phyloP scores from a whole-genome alignment of 2,797 vertebrate genomes.

The Scleropages formosus region DNA sequence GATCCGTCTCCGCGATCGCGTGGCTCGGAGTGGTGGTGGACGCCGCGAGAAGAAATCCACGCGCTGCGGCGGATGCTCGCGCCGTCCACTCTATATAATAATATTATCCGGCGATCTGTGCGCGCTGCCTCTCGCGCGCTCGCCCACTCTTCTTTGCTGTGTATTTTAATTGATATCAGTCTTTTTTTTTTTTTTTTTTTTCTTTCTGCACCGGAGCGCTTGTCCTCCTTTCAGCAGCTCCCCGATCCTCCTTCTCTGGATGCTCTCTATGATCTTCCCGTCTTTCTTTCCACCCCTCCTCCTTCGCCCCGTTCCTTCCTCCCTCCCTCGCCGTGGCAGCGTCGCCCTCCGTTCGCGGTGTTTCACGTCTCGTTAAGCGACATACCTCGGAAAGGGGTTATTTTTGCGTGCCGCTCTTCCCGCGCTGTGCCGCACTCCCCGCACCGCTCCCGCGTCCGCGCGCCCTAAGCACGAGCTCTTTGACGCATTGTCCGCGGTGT shows the following conservation, averaged over 20 bases:
- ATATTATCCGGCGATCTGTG: slow-evolving; percentile 61
- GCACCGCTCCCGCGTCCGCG: too few species aligned
- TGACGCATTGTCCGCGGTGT: slow-evolving; percentile 5
- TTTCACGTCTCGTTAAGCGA: slow-evolving; percentile 42
- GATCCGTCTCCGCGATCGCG: slow-evolving; percentile 46
- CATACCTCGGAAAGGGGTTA: slow-evolving; percentile 39
- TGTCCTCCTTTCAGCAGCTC: slow-evolving; percentile 14
- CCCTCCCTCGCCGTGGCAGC: slow-evolving; percentile 21
- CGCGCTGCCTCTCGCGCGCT: slow-evolving; percentile 28
- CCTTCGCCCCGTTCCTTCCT: slow-evolving; percentile 44
- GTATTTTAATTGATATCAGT: too few species aligned
- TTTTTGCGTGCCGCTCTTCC: slow-evolving; percentile 40
- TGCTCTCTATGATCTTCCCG: slow-evolving; percentile 31
- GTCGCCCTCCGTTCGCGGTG: slow-evolving; percentile 41
- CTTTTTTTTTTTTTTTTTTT: slow-evolving; percentile 34
- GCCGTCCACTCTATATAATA: slow-evolving; percentile 48
- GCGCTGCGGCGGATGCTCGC: slow-evolving; percentile 72
- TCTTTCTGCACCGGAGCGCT: slow-evolving; percentile 15
- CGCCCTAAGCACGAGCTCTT: neutral
- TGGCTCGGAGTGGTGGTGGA: too few species aligned
- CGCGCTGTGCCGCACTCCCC: too few species aligned
- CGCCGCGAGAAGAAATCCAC: slow-evolving; percentile 68
- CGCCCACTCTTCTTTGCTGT: slow-evolving; percentile 29
- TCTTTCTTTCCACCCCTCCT: slow-evolving; percentile 33
- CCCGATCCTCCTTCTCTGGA: slow-evolving; percentile 16